These are phyloP conservation scores for Caenorhabditis sp. DNA, from an alignment of 2,888 invertebrate species.

Conservation along the genomic window DNA sequence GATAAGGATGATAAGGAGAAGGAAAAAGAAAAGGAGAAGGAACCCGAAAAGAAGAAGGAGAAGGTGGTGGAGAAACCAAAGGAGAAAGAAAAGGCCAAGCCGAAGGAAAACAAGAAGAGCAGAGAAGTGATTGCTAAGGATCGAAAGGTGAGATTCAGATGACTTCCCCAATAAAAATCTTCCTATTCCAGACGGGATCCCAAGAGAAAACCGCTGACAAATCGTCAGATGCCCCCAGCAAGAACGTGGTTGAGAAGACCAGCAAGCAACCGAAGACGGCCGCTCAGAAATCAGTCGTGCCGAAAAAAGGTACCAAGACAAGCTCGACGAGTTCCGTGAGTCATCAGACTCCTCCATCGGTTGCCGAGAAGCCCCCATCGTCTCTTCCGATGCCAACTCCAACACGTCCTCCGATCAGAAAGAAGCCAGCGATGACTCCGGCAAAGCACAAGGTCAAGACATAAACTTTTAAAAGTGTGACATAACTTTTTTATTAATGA, in stretches of 20 bases:
- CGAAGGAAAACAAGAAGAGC: constrained; percentile 3
- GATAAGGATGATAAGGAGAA: constrained; percentile 14
- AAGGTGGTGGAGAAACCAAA: constrained; percentile 12
- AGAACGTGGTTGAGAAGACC: constrained; percentile 6
- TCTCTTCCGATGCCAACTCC: not conserved
- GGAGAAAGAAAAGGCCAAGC: constrained; percentile 2
- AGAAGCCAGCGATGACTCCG: constrained; percentile 7
- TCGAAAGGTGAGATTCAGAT: not conserved
- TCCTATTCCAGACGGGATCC: constrained; percentile 8
- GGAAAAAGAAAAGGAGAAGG: constrained; percentile 6
- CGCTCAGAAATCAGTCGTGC: not conserved
- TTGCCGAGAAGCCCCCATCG: not conserved
- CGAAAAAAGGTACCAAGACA: constrained; percentile 20
- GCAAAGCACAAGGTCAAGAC: constrained; percentile 4
- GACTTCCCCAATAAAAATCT: not conserved
- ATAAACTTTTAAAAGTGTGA: not conserved
- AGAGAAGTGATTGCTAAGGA: constrained; percentile 6
- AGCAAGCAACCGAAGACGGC: constrained; percentile 14
- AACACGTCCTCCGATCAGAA: constrained; percentile 1
- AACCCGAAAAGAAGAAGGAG: constrained; percentile 12
- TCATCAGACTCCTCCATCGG: constrained; percentile 21
- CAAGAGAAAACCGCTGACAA: constrained; percentile 25
- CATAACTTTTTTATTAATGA: not conserved
- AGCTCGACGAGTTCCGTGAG: constrained; percentile 50
- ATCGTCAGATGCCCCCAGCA: constrained; percentile 22